Evolutionary conservation across 2,888 invertebrate genomes (phyloP), one percentile per base, ranked within the genome.

Genomic region (Papilio gigon): DNA sequence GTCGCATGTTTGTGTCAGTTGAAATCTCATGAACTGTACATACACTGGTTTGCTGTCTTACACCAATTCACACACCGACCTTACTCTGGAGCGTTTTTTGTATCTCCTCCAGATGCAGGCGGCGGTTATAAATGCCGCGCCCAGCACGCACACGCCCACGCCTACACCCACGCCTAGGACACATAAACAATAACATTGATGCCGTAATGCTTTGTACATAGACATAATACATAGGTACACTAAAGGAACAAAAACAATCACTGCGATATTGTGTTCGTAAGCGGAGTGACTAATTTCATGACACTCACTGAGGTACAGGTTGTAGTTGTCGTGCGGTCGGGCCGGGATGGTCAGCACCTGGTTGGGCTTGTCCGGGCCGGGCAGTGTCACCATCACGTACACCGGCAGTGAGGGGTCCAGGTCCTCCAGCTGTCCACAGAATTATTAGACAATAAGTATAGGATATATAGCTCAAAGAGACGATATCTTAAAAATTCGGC

Each of bases 151-250:
- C 27, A 93, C 82, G 0, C 86, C 87, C 6, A 90, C 82, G 0
- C 92, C 93, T 25, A 93, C 79, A 0, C 93, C 88, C 25, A 94
- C 79, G 65, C 93, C 94, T 94, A 58, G 14, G 63, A 56, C 44
- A 44, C 11, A 47, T 11, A 8, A 12, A 22, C 12, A 22, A 50
- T 59, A n/a, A 64, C 30, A 4, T 60, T n/a, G 4, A n/a, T n/a
- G n/a, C n/a, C n/a, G n/a, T n/a, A n/a, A n/a, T n/a, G n/a, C n/a
- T n/a, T n/a, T n/a, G n/a, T n/a, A n/a, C n/a, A n/a, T n/a, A n/a
- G n/a, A n/a, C n/a, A n/a, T n/a, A n/a, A n/a, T n/a, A n/a, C n/a
- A n/a, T n/a, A n/a, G n/a, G n/a, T n/a, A n/a, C n/a, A n/a, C n/a
- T n/a, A n/a, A n/a, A n/a, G n/a, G n/a, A n/a, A n/a, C n/a, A n/a